phyloP scores from a whole-genome alignment of 1,140 invertebrate species.

The Hormaphis cornu region DNA sequence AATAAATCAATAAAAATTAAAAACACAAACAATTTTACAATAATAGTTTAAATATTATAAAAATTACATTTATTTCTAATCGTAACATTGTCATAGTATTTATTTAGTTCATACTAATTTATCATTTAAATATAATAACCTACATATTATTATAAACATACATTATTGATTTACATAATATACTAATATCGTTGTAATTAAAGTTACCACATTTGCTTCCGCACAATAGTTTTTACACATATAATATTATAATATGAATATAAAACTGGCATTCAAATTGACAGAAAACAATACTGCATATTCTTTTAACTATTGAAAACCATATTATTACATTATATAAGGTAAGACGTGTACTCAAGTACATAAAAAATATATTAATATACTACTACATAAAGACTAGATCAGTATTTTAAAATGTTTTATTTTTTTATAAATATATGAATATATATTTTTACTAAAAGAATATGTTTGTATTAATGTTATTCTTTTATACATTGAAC shows the following conservation, averaged over 20 bases:
- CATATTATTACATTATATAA: conserved; percentile 15
- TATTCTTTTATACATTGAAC: neutral
- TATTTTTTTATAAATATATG: neutral
- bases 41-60: conserved; percentile 22
- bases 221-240: neutral
- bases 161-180: conserved; percentile 21
- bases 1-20: neutral
- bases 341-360: conserved; percentile 3
- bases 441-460: neutral
- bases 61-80: conserved; percentile 32
- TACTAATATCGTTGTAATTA: conserved; percentile 26
- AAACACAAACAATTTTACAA: neutral
- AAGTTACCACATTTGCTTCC: neutral
- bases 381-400: conserved; percentile 28
- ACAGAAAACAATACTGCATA: neutral
- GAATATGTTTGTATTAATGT: neutral
- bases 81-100: conserved; percentile 29
- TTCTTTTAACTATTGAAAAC: neutral
- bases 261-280: neutral
- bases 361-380: neutral
- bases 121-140: neutral
- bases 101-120: neutral
- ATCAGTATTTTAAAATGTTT: conserved; percentile 21
- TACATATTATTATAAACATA: conserved; percentile 20
- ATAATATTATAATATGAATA: neutral